These are phyloP conservation scores for Melikaiella ostensackeni DNA, from an alignment of 2,888 invertebrate genomes.

Conservation along the genomic window DNA sequence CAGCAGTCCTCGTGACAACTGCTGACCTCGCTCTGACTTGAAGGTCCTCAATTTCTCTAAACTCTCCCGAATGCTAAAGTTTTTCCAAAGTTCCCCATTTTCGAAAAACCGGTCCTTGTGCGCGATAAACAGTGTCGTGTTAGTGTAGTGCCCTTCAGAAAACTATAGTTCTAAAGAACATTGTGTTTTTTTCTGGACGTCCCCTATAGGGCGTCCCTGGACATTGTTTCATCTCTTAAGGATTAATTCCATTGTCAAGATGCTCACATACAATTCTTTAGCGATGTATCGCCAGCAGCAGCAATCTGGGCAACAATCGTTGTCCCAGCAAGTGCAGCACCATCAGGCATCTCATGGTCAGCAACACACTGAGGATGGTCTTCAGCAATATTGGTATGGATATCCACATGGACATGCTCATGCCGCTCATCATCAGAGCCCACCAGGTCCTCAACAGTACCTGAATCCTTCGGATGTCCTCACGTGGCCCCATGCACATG, in stretches of 20 bases:
- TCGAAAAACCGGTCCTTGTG: background rate
- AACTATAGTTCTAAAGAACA: background rate
- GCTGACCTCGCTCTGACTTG: background rate
- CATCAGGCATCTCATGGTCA: constrained; percentile 52
- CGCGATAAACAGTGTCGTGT: constrained; percentile 8
- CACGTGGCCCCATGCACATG: constrained; percentile 75
- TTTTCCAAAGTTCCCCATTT: background rate
- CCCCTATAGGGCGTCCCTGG: background rate
- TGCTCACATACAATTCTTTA: constrained; percentile 80
- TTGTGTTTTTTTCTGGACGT: background rate
- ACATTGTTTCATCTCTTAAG: background rate
- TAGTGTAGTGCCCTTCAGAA: background rate
- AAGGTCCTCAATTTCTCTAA: background rate
- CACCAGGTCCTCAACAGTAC: constrained; percentile 77
- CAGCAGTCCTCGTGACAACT: background rate
- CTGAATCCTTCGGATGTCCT: constrained; percentile 77
- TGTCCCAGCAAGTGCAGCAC: constrained; percentile 53
- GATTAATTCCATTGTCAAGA: background rate
- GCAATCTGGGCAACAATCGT: constrained; percentile 44
- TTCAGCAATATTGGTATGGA: constrained; percentile 65
- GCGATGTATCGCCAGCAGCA: constrained; percentile 83
- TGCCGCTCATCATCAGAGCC: constrained; percentile 75
- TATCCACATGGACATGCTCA: constrained; percentile 61
- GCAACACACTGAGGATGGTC: constrained; percentile 64
- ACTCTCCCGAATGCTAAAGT: background rate